These are phyloP conservation scores for Acronicta alni DNA, from an alignment of 2,888 invertebrate species.

Conservation along the genomic window DNA sequence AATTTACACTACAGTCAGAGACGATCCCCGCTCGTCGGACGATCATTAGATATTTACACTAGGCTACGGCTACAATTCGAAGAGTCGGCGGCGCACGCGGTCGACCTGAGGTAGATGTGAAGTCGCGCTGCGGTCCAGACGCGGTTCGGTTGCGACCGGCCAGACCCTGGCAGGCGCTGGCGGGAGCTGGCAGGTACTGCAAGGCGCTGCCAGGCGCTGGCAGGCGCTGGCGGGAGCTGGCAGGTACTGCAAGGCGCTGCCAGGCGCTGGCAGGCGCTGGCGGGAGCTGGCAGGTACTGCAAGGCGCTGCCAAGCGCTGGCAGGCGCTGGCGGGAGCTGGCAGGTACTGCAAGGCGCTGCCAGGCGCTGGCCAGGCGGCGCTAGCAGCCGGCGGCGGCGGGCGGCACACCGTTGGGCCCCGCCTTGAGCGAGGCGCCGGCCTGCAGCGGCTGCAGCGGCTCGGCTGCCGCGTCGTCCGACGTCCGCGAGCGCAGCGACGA, in stretches of 20 bases:
- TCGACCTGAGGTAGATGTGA: constrained; percentile 77
- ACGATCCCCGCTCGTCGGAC: constrained; percentile 53
- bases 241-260: too few relatives aligned
- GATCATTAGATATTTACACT: constrained; percentile 50
- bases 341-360: too few relatives aligned
- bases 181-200: too few relatives aligned
- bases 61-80: constrained; percentile 84
- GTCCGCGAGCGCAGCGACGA: constrained; percentile 81
- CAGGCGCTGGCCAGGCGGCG: too few relatives aligned
- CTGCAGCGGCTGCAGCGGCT: constrained; percentile 65
- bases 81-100: constrained; percentile 71
- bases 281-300: too few relatives aligned
- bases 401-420: constrained; percentile 59
- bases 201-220: constrained; percentile 16
- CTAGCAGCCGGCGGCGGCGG: constrained; percentile 56
- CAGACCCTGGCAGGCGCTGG: too few relatives aligned
- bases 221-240: too few relatives aligned
- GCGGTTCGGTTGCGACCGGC: constrained; percentile 15
- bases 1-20: constrained; percentile 63
- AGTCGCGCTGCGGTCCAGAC: neutral
- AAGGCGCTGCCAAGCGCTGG: too few relatives aligned
- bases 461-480: constrained; percentile 79
- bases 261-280: too few relatives aligned
- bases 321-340: too few relatives aligned
- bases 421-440: constrained; percentile 63